A percentile compares a stretch with the other conserved stretches of the same genome.
Evolutionary conservation across 2,888 invertebrate genomes (phyloP).

Genomic region (Spilosoma lubricipeda): DNA sequence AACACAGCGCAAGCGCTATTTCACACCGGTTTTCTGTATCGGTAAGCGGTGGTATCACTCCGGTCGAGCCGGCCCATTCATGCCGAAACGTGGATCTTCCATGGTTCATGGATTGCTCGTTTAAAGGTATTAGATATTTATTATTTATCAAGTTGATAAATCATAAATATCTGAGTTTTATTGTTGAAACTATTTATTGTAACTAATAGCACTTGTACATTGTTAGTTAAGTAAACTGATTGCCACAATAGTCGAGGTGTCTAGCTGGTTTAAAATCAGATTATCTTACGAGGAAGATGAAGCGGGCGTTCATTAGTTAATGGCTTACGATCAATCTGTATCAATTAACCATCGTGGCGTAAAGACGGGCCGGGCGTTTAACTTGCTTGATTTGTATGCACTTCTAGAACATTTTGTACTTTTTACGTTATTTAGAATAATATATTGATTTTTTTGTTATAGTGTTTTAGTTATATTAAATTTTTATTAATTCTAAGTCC

Average conservation of each 20-base stretch:
- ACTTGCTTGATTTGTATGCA: slow-evolving; percentile 24
- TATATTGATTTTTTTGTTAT: background rate
- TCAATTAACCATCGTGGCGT: slow-evolving; percentile 45
- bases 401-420: background rate
- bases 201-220: background rate
- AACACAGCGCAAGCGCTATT: no score
- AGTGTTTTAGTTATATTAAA: no score
- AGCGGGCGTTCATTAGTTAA: slow-evolving; percentile 54
- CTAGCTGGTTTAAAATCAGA: slow-evolving; percentile 35
- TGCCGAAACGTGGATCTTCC: no score
- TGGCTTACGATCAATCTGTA: slow-evolving; percentile 55
- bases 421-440: background rate
- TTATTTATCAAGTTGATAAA: background rate
- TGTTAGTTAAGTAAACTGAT: background rate
- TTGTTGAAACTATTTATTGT: background rate
- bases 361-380: slow-evolving; percentile 32
- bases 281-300: slow-evolving; percentile 44
- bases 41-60: no score
- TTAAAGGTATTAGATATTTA: background rate
- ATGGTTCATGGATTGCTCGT: no score
- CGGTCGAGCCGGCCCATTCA: no score
- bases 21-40: no score
- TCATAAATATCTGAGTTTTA: no score
- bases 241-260: slow-evolving; percentile 3
- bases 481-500: background rate